Evolutionary conservation across 1,140 invertebrate species (phyloP), one percentile per base, ranked within the genome.

Genomic region (Apis mellifera): DNA sequence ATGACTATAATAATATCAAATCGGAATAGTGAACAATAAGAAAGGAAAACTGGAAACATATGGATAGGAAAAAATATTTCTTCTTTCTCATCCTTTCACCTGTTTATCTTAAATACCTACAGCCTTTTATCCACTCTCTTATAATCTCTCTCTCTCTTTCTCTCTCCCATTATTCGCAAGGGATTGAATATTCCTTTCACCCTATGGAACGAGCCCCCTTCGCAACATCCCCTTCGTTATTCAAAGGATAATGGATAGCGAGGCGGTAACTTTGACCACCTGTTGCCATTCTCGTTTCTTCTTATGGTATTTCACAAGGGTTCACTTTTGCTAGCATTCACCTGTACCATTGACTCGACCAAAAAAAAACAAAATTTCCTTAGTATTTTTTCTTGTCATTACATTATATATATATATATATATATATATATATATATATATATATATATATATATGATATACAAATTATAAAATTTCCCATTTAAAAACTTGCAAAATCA

Each of bases 221-320:
- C 55, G 79, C 32, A 59, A 69, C 82, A 55, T 17, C 84, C 64
- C 42, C 54, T 80, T 79, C 73, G 70, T 88, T 84, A 55, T 73
- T 69, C 85, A 91, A 90, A 90, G 84, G 78, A 64, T 13, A 17
- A 66, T 17, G n/a, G 66, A 79, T 54, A 70, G n/a, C 26, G 19
- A 66, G 68, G 86, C 90, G 89, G 92, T 92, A 92, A 88, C 91
- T 86, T 90, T 88, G 87, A 90, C 90, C 89, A 91, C 90, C 91
- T 92, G 91, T 91, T 86, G 90, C 84, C 89, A 80, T 73, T 85
- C 82, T 74, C 17, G 50, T 55, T 52, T 52, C 73, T 21, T 3
- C 66, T 52, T n/a, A 7, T 23, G 66, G 3, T 71, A 17, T 19
- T 23, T 48, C 12, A 13, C 23, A n/a, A 52, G 7, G 9, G 17